Conservation (phyloP, 2,113 vertebrate species). For the Alectura lathami region DNA sequence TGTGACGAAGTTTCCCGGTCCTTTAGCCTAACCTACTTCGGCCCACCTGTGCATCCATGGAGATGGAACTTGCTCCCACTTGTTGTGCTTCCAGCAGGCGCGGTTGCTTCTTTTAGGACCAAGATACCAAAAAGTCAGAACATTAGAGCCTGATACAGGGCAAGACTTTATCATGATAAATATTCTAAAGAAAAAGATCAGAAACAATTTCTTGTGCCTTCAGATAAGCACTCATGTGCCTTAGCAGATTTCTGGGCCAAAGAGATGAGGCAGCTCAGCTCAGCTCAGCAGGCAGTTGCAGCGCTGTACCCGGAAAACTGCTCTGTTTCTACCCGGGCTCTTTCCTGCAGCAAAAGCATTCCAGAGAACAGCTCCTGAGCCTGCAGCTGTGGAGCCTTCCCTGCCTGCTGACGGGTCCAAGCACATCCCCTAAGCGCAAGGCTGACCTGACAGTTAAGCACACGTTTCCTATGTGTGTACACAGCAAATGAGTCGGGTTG, state of each 20-base stretch:
- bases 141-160: background rate
- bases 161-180: rapidly evolving
- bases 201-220: background rate
- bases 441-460: background rate
- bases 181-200: background rate
- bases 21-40: background rate
- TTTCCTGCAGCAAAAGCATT: background rate
- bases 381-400: background rate
- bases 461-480: rapidly evolving
- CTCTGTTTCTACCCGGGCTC: background rate
- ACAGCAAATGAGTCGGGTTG: background rate
- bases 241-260: background rate
- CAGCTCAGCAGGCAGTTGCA: rapidly evolving
- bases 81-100: background rate
- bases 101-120: background rate
- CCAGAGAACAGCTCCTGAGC: background rate
- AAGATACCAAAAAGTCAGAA: background rate
- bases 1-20: background rate
- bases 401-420: background rate
- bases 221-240: background rate
- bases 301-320: rapidly evolving
- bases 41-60: background rate
- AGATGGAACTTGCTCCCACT: background rate
- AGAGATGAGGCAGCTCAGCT: background rate
- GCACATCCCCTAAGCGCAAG: background rate